Conservation (phyloP, 1,140 invertebrate genomes). For the Brachionus sp. region DNA sequence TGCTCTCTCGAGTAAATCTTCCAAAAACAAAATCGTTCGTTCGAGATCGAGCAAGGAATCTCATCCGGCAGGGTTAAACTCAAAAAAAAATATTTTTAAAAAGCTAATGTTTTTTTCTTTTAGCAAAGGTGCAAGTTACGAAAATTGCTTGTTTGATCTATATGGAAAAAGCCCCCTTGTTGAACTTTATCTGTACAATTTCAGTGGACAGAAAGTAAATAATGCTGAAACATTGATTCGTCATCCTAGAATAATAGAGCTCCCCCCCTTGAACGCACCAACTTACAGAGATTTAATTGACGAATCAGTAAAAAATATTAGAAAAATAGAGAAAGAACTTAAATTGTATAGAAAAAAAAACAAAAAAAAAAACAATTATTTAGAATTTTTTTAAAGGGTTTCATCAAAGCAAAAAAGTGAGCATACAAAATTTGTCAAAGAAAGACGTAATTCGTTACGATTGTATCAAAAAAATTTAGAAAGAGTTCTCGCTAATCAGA, state of each 20-base stretch:
- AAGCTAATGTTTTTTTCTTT: not conserved
- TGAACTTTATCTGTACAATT: constrained; percentile 3
- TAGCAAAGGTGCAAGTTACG: not conserved
- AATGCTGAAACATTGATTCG: not conserved
- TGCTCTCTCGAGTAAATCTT: not conserved
- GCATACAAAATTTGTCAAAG: not conserved
- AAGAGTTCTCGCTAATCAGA: not conserved
- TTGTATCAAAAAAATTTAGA: not conserved
- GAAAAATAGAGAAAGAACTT: constrained; percentile 20
- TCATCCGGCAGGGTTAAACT: not conserved
- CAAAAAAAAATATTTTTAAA: not conserved
- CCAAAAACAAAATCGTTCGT: not conserved
- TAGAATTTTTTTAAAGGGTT: not conserved
- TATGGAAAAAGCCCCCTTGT: constrained; percentile 21
- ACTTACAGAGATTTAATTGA: constrained; percentile 13
- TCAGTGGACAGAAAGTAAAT: not conserved
- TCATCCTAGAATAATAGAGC: not conserved
- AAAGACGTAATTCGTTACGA: not conserved
- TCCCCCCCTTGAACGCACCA: constrained; percentile 9
- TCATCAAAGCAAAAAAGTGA: constrained; percentile 8
- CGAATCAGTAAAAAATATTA: constrained; percentile 17
- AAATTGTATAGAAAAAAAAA: constrained; percentile 25
- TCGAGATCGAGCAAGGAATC: not conserved
- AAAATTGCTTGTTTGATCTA: constrained; percentile 28
- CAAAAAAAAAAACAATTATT: not conserved